A percentile compares a stretch with the other conserved stretches of the same genome.
phyloP scores from a whole-genome alignment of 2,888 invertebrate species.

The Plagodis dolabraria region DNA sequence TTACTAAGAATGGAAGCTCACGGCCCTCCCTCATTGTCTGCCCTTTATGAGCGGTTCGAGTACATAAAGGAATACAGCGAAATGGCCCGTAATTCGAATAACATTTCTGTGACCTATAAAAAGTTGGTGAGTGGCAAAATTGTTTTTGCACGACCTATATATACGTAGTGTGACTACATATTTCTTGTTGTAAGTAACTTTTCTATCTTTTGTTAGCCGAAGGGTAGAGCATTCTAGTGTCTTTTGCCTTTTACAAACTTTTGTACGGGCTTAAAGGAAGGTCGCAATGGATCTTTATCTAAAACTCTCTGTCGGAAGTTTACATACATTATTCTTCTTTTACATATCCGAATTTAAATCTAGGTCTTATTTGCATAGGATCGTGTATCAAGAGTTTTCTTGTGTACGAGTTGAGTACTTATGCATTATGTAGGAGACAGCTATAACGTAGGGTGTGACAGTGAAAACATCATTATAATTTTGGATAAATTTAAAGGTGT shows the following conservation, averaged over 20 bases:
- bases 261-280: conserved; percentile 47
- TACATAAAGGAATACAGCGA: conserved; percentile 73
- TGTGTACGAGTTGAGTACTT: conserved; percentile 4
- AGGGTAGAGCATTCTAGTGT: conserved; percentile 44
- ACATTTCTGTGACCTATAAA: conserved; percentile 78
- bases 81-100: conserved; percentile 75
- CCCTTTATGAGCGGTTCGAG: conserved; percentile 74
- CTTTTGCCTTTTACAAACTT: conserved; percentile 49
- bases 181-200: conserved; percentile 52
- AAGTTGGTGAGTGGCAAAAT: conserved; percentile 61
- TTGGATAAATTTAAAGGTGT: too few relatives aligned
- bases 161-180: conserved; percentile 31
- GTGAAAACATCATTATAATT: too few relatives aligned
- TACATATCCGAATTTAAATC: conserved; percentile 42
- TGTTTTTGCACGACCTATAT: conserved; percentile 55
- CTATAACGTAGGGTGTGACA: background rate
- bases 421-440: conserved; percentile 1
- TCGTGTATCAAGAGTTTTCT: conserved; percentile 22
- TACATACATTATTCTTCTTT: conserved; percentile 41
- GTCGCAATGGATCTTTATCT: conserved; percentile 55
- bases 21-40: conserved; percentile 72
- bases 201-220: conserved; percentile 51
- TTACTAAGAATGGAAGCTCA: conserved; percentile 75
- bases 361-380: conserved; percentile 39
- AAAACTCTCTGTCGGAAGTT: conserved; percentile 42